Base-by-base conservation (phyloP, 2,113 vertebrate genomes). In the Pogona vitticeps region DNA sequence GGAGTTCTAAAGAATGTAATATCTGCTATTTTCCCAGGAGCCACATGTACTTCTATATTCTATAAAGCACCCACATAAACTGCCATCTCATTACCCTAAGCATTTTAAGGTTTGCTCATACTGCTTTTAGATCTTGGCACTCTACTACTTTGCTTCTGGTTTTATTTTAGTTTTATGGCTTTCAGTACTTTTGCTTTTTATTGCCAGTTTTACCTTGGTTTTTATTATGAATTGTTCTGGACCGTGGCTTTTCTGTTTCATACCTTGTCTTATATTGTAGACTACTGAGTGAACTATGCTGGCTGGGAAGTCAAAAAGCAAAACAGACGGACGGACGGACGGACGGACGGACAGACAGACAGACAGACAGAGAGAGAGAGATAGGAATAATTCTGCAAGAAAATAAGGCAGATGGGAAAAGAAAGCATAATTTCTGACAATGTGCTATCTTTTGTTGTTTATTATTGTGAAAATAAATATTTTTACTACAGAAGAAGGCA, bases 381-480 rank as follows among this genome's bases (percentile, higher is more conserved):
- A 6, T 23, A 63, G 17, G 17, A 84, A 75, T 84, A 71, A 21
- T 38, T 38, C 59, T 76, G 38, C 72, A 65, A 33, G 18, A 76
- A 76, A 84, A 75, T 75, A 36, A 2, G 21, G 9, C 2, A 52
- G 67, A 68, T 31, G 33, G 2, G 13, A 67, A 31, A 83, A 15
- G n/a, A 5, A 65, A 40, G 20, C 1, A 31, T 3, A 26, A 31
- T 40, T 73, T 72, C 18, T 61, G 14, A 26, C 40, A 73, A 23
- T 36, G 21, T 33, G n/a, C 26, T 70, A 36, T 31, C 52, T 28
- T 73, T 84, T 33, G 58, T 17, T 65, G 40, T 76, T 76, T 23
- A 46, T 84, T 59, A 76, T 4, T 23, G 23, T 33, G 83, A 76
- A 85, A 76, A 52, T 61, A 85, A 76, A 76, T 85, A 85, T 85